Evolutionary conservation across 2,797 vertebrate species (phyloP).

Genomic region (Urocyon cinereoargenteus): DNA sequence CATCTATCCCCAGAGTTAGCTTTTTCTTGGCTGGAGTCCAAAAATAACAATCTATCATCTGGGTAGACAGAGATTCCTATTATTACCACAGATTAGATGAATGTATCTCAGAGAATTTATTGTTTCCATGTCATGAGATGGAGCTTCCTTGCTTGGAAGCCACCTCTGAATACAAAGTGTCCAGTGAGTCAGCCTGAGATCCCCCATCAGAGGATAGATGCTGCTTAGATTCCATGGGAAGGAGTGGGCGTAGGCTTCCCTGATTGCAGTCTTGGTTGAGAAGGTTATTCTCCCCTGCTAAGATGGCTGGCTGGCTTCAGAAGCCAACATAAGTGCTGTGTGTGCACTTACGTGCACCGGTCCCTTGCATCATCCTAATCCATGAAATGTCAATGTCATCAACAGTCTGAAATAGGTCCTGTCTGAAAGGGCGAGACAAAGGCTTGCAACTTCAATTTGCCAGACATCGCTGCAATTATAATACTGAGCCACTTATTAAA

Average conservation of each 20-base stretch:
- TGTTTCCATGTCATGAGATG: slow-evolving; percentile 71
- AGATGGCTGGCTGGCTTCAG: slow-evolving; percentile 73
- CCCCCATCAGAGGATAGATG: slow-evolving; percentile 59
- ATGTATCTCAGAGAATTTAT: slow-evolving; percentile 78
- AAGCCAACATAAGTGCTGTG: slow-evolving; percentile 72
- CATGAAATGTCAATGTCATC: slow-evolving; percentile 75
- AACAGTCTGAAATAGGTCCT: slow-evolving; percentile 71
- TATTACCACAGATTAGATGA: slow-evolving; percentile 76
- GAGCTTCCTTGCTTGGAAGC: slow-evolving; percentile 69
- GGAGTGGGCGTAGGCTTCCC: slow-evolving; percentile 55
- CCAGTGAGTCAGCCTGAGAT: slow-evolving; percentile 29
- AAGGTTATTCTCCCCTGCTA: slow-evolving; percentile 58
- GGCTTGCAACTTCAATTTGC: slow-evolving; percentile 74
- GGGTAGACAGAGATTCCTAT: slow-evolving; percentile 57
- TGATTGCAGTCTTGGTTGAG: slow-evolving; percentile 50
- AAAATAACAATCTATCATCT: slow-evolving; percentile 57
- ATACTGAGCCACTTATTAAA: slow-evolving; percentile 81
- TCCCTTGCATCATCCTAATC: slow-evolving; percentile 73
- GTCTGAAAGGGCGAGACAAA: slow-evolving; percentile 71
- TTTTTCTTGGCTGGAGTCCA: slow-evolving; percentile 62
- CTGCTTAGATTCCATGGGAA: slow-evolving; percentile 71
- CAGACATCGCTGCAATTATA: slow-evolving; percentile 80
- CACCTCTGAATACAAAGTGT: slow-evolving; percentile 73
- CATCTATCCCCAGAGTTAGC: slow-evolving; percentile 50
- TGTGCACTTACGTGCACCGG: slow-evolving; percentile 59